Evolutionary conservation across 2,797 vertebrate genomes (phyloP), one percentile per base, ranked within the genome.

Genomic region (Falco biarmicus): DNA sequence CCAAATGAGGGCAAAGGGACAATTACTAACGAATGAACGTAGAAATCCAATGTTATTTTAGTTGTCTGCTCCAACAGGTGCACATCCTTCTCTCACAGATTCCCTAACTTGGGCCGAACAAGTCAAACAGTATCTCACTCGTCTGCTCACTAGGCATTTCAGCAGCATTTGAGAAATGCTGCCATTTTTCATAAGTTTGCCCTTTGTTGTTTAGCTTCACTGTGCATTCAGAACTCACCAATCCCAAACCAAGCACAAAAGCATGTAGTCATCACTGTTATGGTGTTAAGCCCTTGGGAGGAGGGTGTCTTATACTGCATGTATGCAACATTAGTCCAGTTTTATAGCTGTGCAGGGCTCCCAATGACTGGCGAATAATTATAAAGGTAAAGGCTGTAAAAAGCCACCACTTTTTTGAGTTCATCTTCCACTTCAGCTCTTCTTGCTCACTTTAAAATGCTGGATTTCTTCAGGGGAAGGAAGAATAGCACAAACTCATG

Each of bases 1-100:
- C 15, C 6, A 20, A 66, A 9, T 16, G 22, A 80, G 32, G 41
- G 9, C 32, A 84, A 77, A 90, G n/a, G 25, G 24, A 86, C 19
- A 75, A 78, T 57, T 78, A 56, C 15, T 53, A 31, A 50, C 11
- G 85, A 45, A 76, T 65, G 24, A 53, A 79, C 15, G n/a, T 92
- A 87, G 28, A 50, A 85, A 70, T 60, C 2, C 34, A 25, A 6
- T 28, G 14, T 11, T 43, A 5, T 34, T 77, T 74, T 50, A 56
- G 22, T 32, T 71, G 3, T 4, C 22, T 0, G 1, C 15, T 87
- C 15, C 16, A 50, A 13, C 2, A 63, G 7, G 2, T 41, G 7
- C 4, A 19, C 15, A 13, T 28, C 6, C 9, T 69, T 75, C 37
- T 69, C 15, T 69, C 25, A 59, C 0, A 3, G 3, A 12, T 83